Conservation (phyloP, 2,113 vertebrate genomes). For the Perca fluviatilis region DNA sequence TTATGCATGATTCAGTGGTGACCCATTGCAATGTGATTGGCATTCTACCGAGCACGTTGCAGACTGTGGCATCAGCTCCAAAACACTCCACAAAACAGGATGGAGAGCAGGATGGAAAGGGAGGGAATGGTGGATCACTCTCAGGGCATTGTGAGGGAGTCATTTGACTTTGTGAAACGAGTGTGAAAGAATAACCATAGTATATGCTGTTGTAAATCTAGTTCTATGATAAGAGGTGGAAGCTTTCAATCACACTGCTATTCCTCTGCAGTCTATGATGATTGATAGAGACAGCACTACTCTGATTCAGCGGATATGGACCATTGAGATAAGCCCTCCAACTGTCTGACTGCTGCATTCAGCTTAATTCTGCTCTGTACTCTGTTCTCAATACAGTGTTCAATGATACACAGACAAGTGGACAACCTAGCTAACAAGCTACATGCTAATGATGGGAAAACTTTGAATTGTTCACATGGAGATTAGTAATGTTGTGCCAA, state of each 20-base stretch:
- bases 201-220: background rate
- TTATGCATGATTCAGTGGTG: background rate
- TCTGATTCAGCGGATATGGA: background rate
- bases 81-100: background rate
- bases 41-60: background rate
- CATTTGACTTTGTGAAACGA: conserved; percentile 13
- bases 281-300: background rate
- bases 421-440: too few relatives aligned
- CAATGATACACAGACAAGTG: background rate
- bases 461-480: background rate
- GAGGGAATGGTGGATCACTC: background rate
- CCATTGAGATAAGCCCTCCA: background rate
- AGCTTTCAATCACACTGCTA: background rate
- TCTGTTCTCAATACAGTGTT: background rate
- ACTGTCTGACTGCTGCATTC: background rate
- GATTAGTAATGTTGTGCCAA: too few relatives aligned
- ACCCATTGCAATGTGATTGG: background rate
- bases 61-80: background rate
- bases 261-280: background rate
- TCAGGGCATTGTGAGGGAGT: background rate
- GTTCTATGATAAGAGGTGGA: background rate
- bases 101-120: background rate
- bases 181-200: background rate
- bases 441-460: background rate
- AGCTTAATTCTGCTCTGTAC: background rate